Base-by-base conservation (phyloP, 2,888 invertebrate species). In the Xestobium rufovillosum region DNA sequence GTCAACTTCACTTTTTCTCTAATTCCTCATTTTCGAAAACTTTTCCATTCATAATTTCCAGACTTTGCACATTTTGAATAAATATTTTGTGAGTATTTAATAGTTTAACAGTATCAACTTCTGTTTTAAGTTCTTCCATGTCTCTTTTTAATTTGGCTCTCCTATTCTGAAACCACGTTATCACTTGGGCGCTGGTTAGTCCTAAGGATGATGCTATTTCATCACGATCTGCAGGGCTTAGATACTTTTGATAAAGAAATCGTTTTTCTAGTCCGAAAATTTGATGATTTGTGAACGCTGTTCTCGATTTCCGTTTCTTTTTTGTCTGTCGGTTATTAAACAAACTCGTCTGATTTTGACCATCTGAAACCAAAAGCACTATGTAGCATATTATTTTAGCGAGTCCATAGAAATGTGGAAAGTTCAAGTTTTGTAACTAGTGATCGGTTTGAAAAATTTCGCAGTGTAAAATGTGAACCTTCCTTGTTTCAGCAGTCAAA, bases 261-360 rank as follows among this genome's bases (percentile, higher is more conserved):
- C 96, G 78, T 65, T 95, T 95, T 68, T 97, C 96, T 61, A 97
- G 70, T 69, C 96, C 96, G 68, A 94, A 96, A 55, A 97, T 96
- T 70, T 97, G 96, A 68, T 95, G 94, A 67, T 96, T 97, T 41
- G 95, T 96, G 72, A 97, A 97, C 15, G 96, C 96, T 14, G 96
- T 97, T 57, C 96, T 76, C 8, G 95, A 95, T 73, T 96, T 90
- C 63, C 95, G 79, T 63, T 96, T 96, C 77, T 96, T 96, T 68
- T 91, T 89, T 57, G 91, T 88, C 61, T 90, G 89, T 48, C 88
- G 89, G 60, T 83, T 82, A 71, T 89, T 88, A 78, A 91, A 92
- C 51, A 91, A 78, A 68, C 88, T 88, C 55, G 90, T 73, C 68
- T 88, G 89, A 44, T 83, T 85, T 72, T 87, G 87, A 59, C 79